Conservation (phyloP, 2,888 invertebrate species). For the Heteromurus nitidus region DNA sequence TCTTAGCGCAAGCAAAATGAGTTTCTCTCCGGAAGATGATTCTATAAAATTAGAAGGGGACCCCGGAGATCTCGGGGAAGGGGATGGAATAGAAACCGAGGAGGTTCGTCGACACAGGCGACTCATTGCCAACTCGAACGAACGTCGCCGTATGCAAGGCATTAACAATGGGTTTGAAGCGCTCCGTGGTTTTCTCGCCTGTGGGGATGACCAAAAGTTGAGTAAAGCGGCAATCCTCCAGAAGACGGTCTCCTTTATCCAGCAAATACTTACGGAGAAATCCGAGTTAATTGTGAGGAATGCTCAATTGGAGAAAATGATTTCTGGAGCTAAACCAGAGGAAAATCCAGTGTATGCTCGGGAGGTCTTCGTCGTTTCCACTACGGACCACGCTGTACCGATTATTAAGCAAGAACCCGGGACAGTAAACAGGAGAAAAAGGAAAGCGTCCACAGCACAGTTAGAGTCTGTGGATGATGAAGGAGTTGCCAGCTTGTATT, state of each 20-base stretch:
- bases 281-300: constrained; percentile 40
- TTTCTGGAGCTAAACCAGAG: constrained; percentile 28
- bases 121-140: constrained; percentile 47
- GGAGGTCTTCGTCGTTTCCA: constrained; percentile 42
- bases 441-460: constrained; percentile 44
- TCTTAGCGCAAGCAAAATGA: background rate
- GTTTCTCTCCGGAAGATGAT: background rate
- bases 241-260: constrained; percentile 42
- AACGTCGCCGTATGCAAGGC: constrained; percentile 52
- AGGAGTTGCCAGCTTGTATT: constrained; percentile 51
- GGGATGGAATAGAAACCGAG: constrained; percentile 14
- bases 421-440: constrained; percentile 23
- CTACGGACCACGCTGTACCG: constrained; percentile 45
- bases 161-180: constrained; percentile 52
- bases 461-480: constrained; percentile 38
- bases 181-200: constrained; percentile 37
- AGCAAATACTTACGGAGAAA: constrained; percentile 41
- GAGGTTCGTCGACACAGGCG: constrained; percentile 33
- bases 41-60: background rate
- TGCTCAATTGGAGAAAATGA: constrained; percentile 45
- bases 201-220: constrained; percentile 38
- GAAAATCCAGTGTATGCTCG: constrained; percentile 30
- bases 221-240: constrained; percentile 50
- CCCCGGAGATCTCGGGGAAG: no score
- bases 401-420: constrained; percentile 41